phyloP scores from a whole-genome alignment of 2,888 invertebrate genomes.

The Himalopsyche kuldschensis region DNA sequence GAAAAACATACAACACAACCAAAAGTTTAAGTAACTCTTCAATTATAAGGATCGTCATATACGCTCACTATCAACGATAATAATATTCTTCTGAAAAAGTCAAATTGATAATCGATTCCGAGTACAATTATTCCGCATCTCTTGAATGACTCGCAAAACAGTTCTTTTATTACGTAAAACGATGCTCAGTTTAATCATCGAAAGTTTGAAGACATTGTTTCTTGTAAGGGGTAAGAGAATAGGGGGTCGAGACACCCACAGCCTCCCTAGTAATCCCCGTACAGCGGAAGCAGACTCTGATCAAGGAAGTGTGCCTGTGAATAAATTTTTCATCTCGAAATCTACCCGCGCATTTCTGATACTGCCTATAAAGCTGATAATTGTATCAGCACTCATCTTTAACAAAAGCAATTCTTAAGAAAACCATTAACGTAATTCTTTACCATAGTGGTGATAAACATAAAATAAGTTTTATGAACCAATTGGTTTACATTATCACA shows the following conservation, averaged over 20 bases:
- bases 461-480: too few species aligned
- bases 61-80: neutral
- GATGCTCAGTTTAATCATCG: neutral
- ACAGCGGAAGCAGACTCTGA: slow-evolving; percentile 13
- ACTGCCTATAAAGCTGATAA: neutral
- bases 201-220: neutral
- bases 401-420: neutral
- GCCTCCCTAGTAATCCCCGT: neutral
- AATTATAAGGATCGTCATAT: neutral
- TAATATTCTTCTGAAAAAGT: neutral
- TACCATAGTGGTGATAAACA: too few species aligned
- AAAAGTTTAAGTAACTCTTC: too few species aligned
- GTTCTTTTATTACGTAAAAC: neutral
- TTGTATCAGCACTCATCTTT: neutral
- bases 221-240: neutral
- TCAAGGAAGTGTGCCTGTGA: slow-evolving; percentile 10
- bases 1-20: too few species aligned
- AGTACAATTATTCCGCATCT: neutral
- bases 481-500: too few species aligned
- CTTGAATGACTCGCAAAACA: neutral
- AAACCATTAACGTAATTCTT: too few species aligned
- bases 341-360: neutral
- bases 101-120: neutral
- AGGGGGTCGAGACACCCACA: neutral
- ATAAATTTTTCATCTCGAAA: slow-evolving; percentile 25